These are phyloP conservation scores for Eudasyphora cyanicolor DNA, from an alignment of 2,888 invertebrate species.

Conservation along the genomic window DNA sequence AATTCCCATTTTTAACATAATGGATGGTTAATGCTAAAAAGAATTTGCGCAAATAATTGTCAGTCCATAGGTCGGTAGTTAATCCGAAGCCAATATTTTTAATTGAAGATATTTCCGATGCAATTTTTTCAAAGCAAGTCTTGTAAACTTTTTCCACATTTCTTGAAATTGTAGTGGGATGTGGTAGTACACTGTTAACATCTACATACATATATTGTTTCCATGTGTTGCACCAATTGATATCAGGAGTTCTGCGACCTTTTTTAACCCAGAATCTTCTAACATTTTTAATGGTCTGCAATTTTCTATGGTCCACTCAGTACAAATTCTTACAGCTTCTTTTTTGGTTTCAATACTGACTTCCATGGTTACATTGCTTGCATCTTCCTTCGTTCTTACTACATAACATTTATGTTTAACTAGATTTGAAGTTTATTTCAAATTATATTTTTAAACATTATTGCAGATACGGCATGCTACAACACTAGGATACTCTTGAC, in stretches of 20 bases:
- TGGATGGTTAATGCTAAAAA: too few relatives aligned
- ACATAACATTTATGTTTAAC: too few relatives aligned
- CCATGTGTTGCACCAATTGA: slow-evolving; percentile 56
- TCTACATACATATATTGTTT: slow-evolving; percentile 49
- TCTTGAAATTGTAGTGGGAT: slow-evolving; percentile 55
- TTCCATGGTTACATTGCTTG: too few relatives aligned
- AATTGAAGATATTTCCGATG: slow-evolving; percentile 42
- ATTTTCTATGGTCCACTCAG: slow-evolving; percentile 57
- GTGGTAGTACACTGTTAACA: slow-evolving; percentile 50
- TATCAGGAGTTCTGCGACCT: slow-evolving; percentile 37
- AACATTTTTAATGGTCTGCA: slow-evolving; percentile 51
- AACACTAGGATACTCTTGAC: too few relatives aligned
- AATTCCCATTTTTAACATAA: slow-evolving; percentile 54
- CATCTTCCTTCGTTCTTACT: too few relatives aligned
- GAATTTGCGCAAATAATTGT: slow-evolving; percentile 48
- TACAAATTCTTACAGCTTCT: slow-evolving; percentile 32
- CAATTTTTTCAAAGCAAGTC: slow-evolving; percentile 31
- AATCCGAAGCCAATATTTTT: slow-evolving; percentile 55
- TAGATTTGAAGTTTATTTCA: too few relatives aligned
- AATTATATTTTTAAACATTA: too few relatives aligned
- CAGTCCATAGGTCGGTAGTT: slow-evolving; percentile 59
- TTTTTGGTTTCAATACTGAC: too few relatives aligned
- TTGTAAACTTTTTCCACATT: slow-evolving; percentile 52
- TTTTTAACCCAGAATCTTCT: slow-evolving; percentile 55
- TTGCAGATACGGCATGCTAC: too few relatives aligned